phyloP scores from a whole-genome alignment of 1,140 invertebrate genomes.

The Diabrotica undecimpunctata region DNA sequence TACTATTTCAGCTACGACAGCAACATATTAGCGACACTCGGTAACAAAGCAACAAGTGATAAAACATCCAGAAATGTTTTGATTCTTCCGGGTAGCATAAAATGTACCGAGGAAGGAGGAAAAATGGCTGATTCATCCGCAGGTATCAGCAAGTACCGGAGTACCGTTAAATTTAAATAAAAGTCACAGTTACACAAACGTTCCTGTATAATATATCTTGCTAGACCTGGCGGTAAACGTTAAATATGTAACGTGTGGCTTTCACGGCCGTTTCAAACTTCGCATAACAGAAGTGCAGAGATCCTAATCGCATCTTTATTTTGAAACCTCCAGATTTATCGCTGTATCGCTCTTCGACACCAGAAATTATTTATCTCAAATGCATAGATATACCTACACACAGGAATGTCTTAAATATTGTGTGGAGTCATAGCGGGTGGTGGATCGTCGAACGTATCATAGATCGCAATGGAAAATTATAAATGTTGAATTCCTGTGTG shows the following conservation, averaged over 20 bases:
- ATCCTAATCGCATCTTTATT: not conserved
- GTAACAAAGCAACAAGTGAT: too few species aligned
- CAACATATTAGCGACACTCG: too few species aligned
- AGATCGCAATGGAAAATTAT: too few species aligned
- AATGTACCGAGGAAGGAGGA: not conserved
- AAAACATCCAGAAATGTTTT: not conserved
- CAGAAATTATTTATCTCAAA: too few species aligned
- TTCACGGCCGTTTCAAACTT: not conserved
- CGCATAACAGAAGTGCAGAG: not conserved
- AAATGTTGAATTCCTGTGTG: too few species aligned
- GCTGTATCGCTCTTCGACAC: too few species aligned
- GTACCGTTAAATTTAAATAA: slow-evolving; percentile 3
- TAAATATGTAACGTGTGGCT: not conserved
- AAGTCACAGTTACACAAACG: not conserved
- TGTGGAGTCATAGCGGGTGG: too few species aligned
- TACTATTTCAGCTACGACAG: too few species aligned
- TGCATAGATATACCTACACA: too few species aligned
- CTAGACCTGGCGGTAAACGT: not conserved
- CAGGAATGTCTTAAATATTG: too few species aligned
- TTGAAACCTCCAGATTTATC: too few species aligned
- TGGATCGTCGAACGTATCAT: too few species aligned
- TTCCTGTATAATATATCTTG: not conserved
- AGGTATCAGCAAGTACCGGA: not conserved
- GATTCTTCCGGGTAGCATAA: not conserved
- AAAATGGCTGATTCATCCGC: not conserved